A percentile compares a stretch with the other conserved stretches of the same genome.
These are phyloP conservation scores for Fukomys damarensis DNA, from an alignment of 2,113 vertebrate species.

Conservation along the genomic window DNA sequence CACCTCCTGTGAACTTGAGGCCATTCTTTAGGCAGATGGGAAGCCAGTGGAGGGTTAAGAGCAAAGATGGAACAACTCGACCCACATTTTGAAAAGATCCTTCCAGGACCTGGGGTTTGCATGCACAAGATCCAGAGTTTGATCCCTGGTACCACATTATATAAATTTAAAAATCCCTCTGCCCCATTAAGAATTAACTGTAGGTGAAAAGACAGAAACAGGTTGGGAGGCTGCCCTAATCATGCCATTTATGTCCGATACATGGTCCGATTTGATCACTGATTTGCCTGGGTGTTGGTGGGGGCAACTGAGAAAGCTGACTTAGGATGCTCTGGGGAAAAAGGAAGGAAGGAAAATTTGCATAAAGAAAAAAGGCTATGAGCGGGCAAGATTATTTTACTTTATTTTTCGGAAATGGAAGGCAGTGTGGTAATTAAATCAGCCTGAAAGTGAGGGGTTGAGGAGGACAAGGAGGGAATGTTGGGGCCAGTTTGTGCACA, in stretches of 20 bases:
- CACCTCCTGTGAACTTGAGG: not conserved
- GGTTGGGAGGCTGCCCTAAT: not conserved
- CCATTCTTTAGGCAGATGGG: not conserved
- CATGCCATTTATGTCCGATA: not conserved
- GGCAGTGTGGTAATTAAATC: not conserved
- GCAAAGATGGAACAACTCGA: not conserved
- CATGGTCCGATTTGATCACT: not conserved
- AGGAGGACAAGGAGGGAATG: not conserved
- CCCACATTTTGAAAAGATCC: not conserved
- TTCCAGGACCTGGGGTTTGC: too few species aligned
- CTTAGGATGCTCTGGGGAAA: not conserved
- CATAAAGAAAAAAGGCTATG: not conserved
- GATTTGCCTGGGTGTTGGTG: not conserved
- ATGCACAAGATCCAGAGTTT: too few species aligned
- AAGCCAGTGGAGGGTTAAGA: not conserved
- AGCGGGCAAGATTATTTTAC: not conserved
- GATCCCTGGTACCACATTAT: too few species aligned
- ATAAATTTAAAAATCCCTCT: too few species aligned
- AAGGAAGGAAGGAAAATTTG: constrained; percentile 28
- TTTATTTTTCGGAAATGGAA: not conserved
- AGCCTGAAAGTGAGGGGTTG: not conserved
- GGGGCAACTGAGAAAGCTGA: not conserved
- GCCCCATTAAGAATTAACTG: not conserved
- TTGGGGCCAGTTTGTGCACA: not conserved
- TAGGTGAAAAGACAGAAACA: constrained; percentile 4